Conservation (phyloP, 2,888 invertebrate species). For the Plebejus anna region DNA sequence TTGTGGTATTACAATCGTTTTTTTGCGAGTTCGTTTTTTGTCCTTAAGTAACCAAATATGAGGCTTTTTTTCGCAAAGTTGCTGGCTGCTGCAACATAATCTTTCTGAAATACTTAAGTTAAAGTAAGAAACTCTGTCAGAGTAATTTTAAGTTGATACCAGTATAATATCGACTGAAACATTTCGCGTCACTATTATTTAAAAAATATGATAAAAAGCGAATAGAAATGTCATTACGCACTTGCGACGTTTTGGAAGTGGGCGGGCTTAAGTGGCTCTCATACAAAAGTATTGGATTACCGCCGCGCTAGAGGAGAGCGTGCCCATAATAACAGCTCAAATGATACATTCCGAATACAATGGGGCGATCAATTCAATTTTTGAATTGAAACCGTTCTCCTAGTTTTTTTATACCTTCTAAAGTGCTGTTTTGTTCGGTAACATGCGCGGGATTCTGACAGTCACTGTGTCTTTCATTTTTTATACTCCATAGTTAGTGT, state of each 20-base stretch:
- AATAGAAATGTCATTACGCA: conserved; percentile 32
- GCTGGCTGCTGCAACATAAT: too few species aligned
- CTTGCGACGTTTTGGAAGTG: conserved; percentile 62
- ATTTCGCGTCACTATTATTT: background rate
- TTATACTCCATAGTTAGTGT: conserved; percentile 56
- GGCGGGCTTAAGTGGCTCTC: conserved; percentile 71
- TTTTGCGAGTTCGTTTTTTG: conserved; percentile 43
- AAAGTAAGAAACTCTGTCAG: too few species aligned
- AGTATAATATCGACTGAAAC: too few species aligned
- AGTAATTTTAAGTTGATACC: too few species aligned
- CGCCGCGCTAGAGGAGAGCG: conserved; percentile 61
- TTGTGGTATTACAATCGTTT: conserved; percentile 61
- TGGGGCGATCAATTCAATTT: conserved; percentile 80
- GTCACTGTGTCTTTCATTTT: conserved; percentile 76
- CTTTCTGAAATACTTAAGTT: background rate
- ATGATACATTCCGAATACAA: conserved; percentile 81
- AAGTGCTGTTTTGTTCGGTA: conserved; percentile 80
- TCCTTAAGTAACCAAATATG: background rate
- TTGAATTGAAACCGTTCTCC: conserved; percentile 80
- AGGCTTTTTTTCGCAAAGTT: background rate
- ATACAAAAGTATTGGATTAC: conserved; percentile 80
- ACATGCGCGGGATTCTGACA: conserved; percentile 76
- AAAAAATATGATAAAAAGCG: background rate
- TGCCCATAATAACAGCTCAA: conserved; percentile 78
- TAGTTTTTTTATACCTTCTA: conserved; percentile 72